A percentile compares a stretch with the other conserved stretches of the same genome.
Evolutionary conservation across 2,888 invertebrate genomes (phyloP).

Genomic region (Pheosia tremula): DNA sequence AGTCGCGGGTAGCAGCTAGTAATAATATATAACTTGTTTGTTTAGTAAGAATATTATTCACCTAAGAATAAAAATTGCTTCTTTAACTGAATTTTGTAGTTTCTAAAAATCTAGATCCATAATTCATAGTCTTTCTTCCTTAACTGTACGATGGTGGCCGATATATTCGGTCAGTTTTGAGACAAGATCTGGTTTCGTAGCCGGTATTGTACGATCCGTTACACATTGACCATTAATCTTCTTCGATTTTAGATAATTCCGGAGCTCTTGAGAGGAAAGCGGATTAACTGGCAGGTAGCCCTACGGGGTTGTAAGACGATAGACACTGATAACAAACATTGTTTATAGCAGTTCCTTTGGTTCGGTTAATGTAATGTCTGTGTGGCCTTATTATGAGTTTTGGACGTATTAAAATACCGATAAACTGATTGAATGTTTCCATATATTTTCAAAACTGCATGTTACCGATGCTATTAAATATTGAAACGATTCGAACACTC

Average conservation of each 20-base stretch:
- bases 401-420: too few relatives aligned
- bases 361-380: neutral
- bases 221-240: slow-evolving; percentile 57
- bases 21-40: too few relatives aligned
- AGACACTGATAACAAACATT: slow-evolving; percentile 40
- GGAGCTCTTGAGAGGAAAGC: slow-evolving; percentile 51
- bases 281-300: slow-evolving; percentile 37
- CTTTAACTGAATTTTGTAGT: too few relatives aligned
- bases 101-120: neutral
- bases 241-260: slow-evolving; percentile 64
- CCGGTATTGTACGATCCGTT: slow-evolving; percentile 37
- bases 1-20: too few relatives aligned
- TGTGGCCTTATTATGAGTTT: too few relatives aligned
- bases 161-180: slow-evolving; percentile 44
- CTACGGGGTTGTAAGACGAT: slow-evolving; percentile 29
- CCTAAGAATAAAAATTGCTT: too few relatives aligned
- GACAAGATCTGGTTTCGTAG: slow-evolving; percentile 42
- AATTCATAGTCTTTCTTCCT: neutral
- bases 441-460: too few relatives aligned
- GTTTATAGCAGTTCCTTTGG: slow-evolving; percentile 20
- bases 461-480: too few relatives aligned
- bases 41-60: too few relatives aligned
- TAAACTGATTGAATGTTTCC: too few relatives aligned
- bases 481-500: too few relatives aligned
- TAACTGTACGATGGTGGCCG: slow-evolving; percentile 40